phyloP scores from a whole-genome alignment of 1,140 invertebrate genomes.

The Polypedilum vanderplanki region DNA sequence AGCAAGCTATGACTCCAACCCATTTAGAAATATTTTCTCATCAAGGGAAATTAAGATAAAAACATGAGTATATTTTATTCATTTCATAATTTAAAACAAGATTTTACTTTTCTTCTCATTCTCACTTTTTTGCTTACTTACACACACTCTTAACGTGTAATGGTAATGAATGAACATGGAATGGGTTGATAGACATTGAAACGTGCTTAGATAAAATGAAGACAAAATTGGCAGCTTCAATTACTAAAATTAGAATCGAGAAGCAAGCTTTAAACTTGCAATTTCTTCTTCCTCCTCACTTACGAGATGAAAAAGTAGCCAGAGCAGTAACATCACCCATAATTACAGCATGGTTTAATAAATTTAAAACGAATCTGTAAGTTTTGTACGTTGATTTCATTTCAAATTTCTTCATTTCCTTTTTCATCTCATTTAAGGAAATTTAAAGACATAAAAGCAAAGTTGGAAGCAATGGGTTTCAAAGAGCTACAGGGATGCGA shows the following conservation, averaged over 20 bases:
- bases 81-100: not conserved
- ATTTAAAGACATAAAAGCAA: not conserved
- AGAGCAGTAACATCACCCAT: conserved; percentile 52
- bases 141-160: not conserved
- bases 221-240: conserved; percentile 59
- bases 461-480: conserved; percentile 35
- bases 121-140: not conserved
- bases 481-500: conserved; percentile 38
- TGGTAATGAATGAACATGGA: not conserved
- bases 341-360: conserved; percentile 69
- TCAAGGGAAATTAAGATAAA: conserved; percentile 15
- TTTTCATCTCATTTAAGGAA: not conserved
- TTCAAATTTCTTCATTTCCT: not conserved
- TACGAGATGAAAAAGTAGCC: conserved; percentile 56
- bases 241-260: conserved; percentile 61
- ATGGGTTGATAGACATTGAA: conserved; percentile 44
- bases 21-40: not conserved
- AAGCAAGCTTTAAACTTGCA: conserved; percentile 58
- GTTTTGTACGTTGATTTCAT: conserved; percentile 30
- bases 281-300: conserved; percentile 57
- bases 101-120: not conserved
- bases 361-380: conserved; percentile 55
- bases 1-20: not conserved
- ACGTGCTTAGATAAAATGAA: conserved; percentile 53
- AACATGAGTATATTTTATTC: not conserved